phyloP scores from a whole-genome alignment of 1,140 invertebrate genomes.

The Rhagoletis zephyria region DNA sequence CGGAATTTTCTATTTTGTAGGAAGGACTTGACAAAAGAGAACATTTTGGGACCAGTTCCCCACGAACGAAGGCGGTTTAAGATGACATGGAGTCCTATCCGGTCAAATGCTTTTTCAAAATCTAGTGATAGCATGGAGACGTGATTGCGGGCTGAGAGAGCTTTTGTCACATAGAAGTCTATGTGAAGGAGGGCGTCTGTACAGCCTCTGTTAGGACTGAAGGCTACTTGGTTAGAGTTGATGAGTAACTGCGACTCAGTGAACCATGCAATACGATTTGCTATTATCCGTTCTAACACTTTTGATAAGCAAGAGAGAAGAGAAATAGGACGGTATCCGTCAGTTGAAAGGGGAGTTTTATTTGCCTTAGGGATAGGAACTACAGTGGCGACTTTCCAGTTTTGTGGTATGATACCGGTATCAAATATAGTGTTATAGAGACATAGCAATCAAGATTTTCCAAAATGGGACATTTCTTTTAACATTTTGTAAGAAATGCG shows the following conservation, averaged over 20 bases:
- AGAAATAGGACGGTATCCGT: slow-evolving; percentile 61
- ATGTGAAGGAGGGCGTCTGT: slow-evolving; percentile 7
- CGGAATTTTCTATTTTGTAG: slow-evolving; percentile 13
- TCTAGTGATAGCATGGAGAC: slow-evolving; percentile 27
- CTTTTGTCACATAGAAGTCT: neutral
- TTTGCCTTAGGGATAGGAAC: slow-evolving; percentile 62
- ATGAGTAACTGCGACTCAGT: slow-evolving; percentile 53
- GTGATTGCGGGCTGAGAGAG: neutral
- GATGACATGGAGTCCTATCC: neutral
- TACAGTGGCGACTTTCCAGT: slow-evolving; percentile 64
- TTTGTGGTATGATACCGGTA: slow-evolving; percentile 54
- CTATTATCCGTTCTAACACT: slow-evolving; percentile 59
- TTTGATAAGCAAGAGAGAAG: slow-evolving; percentile 59
- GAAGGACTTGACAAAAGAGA: slow-evolving; percentile 17
- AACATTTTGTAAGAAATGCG: neutral
- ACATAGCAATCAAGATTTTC: neutral
- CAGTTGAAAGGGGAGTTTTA: slow-evolving; percentile 54
- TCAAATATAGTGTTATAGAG: slow-evolving; percentile 7
- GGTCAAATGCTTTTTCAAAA: slow-evolving; percentile 47
- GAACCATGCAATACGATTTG: slow-evolving; percentile 53
- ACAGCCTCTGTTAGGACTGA: slow-evolving; percentile 44
- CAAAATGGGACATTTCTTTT: neutral
- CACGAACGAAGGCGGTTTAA: neutral
- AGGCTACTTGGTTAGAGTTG: slow-evolving; percentile 61
- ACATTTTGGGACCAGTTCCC: slow-evolving; percentile 18